Conservation (phyloP, 2,888 invertebrate species). For the Andrena praecox region DNA sequence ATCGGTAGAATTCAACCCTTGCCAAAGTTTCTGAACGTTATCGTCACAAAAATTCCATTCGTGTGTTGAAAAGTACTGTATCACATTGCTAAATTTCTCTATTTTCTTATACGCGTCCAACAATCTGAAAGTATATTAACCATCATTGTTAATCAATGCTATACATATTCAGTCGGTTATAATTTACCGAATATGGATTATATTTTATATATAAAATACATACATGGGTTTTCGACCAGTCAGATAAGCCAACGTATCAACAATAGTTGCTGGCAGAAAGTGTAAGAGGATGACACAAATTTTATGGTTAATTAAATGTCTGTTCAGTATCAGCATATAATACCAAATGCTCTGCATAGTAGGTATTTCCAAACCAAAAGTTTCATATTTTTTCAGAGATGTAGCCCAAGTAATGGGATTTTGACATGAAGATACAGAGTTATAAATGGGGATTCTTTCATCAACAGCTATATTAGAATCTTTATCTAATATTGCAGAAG, state of each 20-base stretch:
- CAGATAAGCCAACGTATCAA: constrained; percentile 86
- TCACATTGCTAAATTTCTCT: constrained; percentile 89
- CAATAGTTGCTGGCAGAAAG: constrained; percentile 87
- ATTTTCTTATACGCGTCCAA: constrained; percentile 90
- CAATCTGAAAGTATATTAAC: constrained; percentile 81
- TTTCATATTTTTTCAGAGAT: constrained; percentile 87
- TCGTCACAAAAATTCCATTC: constrained; percentile 90
- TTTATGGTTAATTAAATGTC: constrained; percentile 86
- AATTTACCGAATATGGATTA: background rate
- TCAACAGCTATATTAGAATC: constrained; percentile 25
- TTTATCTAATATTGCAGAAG: background rate
- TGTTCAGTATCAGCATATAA: constrained; percentile 87
- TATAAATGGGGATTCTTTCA: constrained; percentile 90
- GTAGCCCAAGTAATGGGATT: constrained; percentile 92
- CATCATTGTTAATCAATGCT: background rate
- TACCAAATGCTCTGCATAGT: constrained; percentile 88
- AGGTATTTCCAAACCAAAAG: constrained; percentile 86
- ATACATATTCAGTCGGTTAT: background rate
- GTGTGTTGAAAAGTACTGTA: constrained; percentile 91
- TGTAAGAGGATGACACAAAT: constrained; percentile 87
- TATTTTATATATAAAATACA: constrained; percentile 72
- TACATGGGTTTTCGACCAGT: constrained; percentile 88
- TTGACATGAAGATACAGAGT: constrained; percentile 93
- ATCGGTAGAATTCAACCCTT: constrained; percentile 87
- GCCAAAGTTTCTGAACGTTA: constrained; percentile 88